A percentile compares a stretch with the other conserved stretches of the same genome.
Evolutionary conservation across 2,797 vertebrate species (phyloP).

Genomic region (Lophotriccus pileatus): DNA sequence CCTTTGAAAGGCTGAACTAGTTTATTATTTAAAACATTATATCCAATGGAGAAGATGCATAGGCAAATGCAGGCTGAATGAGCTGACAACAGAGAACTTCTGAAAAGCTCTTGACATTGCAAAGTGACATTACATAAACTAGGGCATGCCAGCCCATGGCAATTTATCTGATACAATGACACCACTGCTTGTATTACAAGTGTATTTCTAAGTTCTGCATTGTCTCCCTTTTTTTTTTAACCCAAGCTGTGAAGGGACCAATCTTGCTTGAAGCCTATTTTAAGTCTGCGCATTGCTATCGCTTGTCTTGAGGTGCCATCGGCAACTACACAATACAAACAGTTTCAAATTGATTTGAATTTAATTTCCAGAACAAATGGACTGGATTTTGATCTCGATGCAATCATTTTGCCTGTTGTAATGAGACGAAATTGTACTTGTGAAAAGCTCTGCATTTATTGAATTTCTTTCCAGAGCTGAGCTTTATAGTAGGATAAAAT

Average conservation of each 20-base stretch:
- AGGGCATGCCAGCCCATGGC: not conserved
- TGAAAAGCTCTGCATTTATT: not conserved
- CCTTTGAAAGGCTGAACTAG: not conserved
- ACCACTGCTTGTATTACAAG: too few species aligned
- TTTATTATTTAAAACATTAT: slow-evolving; percentile 46
- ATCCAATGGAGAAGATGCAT: not conserved
- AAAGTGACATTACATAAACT: not conserved
- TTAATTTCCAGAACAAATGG: slow-evolving; percentile 28
- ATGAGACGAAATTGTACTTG: not conserved
- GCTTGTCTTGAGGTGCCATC: not conserved
- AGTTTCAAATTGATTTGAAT: slow-evolving; percentile 5
- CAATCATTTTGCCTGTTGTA: not conserved
- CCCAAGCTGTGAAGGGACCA: not conserved
- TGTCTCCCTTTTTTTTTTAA: not conserved
- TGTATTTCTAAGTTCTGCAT: not conserved
- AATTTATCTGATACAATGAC: not conserved
- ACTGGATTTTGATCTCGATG: not conserved
- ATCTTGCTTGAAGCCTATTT: not conserved
- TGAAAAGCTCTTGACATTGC: not conserved
- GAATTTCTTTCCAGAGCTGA: not conserved
- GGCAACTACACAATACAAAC: not conserved
- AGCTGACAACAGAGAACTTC: not conserved
- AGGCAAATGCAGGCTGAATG: not conserved
- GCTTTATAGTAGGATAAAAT: not conserved
- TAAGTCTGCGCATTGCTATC: not conserved